A percentile compares a stretch with the other conserved stretches of the same genome.
These are phyloP conservation scores for Choloepus didactylus DNA, from an alignment of 2,797 vertebrate genomes.

Conservation along the genomic window DNA sequence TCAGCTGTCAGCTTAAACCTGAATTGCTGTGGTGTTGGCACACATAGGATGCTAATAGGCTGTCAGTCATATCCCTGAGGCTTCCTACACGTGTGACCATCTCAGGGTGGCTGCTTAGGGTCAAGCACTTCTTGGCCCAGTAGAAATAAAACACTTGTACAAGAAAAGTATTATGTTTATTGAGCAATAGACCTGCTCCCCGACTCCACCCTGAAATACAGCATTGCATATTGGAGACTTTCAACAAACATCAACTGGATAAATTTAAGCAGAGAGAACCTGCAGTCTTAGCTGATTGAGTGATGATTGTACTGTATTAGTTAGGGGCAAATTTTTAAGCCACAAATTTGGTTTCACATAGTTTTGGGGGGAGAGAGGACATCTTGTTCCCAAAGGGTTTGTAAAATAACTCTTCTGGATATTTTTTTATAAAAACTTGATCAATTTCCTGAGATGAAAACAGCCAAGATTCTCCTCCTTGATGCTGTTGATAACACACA, in stretches of 20 bases:
- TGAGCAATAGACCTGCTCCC: neutral
- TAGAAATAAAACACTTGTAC: neutral
- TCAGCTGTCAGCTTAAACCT: neutral
- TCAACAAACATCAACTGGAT: neutral
- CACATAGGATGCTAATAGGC: fast-evolving
- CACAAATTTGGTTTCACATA: slow-evolving; percentile 24
- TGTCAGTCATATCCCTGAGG: neutral
- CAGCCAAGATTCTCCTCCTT: neutral
- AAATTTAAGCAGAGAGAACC: neutral
- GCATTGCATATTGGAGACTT: neutral
- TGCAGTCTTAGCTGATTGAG: neutral
- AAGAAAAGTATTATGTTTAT: neutral
- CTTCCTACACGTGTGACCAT: neutral
- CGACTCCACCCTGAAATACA: neutral
- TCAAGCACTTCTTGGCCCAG: neutral
- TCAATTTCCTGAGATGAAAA: slow-evolving; percentile 49
- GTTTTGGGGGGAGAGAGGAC: neutral
- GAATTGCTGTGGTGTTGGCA: neutral
- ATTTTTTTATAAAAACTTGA: slow-evolving; percentile 33
- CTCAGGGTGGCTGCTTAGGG: neutral
- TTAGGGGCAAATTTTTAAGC: neutral
- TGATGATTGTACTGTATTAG: neutral
- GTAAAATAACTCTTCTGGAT: neutral
- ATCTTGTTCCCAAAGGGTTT: slow-evolving; percentile 13
- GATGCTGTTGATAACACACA: slow-evolving; percentile 35